Percentiles rank a stretch among this genome's conserved stretches.
phyloP scores from a whole-genome alignment of 2,888 invertebrate genomes.

The Quadroppia sp. region DNA sequence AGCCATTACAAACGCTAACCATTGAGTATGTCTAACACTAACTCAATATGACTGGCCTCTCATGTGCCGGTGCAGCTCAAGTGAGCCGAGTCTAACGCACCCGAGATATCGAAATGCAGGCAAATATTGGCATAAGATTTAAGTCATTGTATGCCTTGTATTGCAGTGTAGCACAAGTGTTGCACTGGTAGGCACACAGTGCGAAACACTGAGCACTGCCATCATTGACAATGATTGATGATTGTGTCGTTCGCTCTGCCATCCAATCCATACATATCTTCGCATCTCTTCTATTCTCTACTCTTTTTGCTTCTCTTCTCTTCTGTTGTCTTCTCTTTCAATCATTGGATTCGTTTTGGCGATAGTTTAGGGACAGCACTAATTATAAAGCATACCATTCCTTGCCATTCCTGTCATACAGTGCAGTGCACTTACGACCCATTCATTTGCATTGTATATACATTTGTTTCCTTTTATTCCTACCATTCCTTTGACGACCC shows the following conservation, averaged over 20 bases:
- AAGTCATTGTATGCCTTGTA: neutral
- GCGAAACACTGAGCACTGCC: neutral
- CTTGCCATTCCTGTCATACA: neutral
- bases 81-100: neutral
- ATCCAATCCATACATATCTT: constrained; percentile 24
- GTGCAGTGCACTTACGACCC: neutral
- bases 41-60: neutral
- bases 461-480: constrained; percentile 18
- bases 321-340: constrained; percentile 14
- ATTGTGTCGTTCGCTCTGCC: constrained; percentile 31
- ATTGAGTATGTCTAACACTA: neutral
- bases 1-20: constrained; percentile 29
- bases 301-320: neutral
- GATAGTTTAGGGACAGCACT: constrained; percentile 21
- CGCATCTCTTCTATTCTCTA: constrained; percentile 6
- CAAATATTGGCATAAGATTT: neutral
- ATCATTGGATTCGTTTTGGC: constrained; percentile 12
- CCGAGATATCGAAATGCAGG: constrained; percentile 1
- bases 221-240: constrained; percentile 38
- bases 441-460: constrained; percentile 8
- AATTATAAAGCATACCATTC: constrained; percentile 15
- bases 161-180: constrained; percentile 10
- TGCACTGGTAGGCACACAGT: constrained; percentile 4
- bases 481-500: neutral
- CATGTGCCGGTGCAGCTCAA: neutral